These are phyloP conservation scores for Pluvianellus socialis DNA, from an alignment of 2,113 vertebrate genomes.

Conservation along the genomic window DNA sequence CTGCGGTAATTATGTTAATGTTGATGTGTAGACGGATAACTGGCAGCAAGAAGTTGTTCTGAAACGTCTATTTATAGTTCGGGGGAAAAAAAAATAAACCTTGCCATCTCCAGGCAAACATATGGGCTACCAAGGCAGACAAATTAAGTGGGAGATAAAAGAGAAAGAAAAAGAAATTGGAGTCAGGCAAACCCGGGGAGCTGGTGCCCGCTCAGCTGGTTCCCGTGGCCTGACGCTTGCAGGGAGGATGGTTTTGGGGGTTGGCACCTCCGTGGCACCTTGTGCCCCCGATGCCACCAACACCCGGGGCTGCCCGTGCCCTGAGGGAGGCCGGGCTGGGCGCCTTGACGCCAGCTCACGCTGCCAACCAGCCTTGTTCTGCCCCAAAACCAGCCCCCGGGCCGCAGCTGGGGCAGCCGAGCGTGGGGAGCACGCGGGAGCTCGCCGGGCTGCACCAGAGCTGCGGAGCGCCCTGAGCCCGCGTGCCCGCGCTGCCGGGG, in stretches of 20 bases:
- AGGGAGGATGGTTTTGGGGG: not conserved
- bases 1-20: constrained; percentile 69
- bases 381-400: not conserved
- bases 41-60: constrained; percentile 58
- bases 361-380: not conserved
- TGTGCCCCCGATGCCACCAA: not conserved
- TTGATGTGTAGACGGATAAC: constrained; percentile 68
- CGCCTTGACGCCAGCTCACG: fast-evolving
- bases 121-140: constrained; percentile 61
- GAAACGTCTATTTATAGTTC: constrained; percentile 70
- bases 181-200: not conserved
- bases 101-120: constrained; percentile 68
- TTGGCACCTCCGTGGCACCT: not conserved
- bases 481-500: fast-evolving
- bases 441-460: too few species aligned
- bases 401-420: not conserved
- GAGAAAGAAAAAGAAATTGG: not conserved
- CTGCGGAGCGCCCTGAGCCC: too few species aligned
- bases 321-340: not conserved
- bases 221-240: not conserved
- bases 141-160: not conserved
- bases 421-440: not conserved
- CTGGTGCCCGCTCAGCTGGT: not conserved
- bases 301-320: not conserved
- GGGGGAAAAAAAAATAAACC: not conserved